phyloP scores from a whole-genome alignment of 2,888 invertebrate genomes.

The Acanthopleura granulata region DNA sequence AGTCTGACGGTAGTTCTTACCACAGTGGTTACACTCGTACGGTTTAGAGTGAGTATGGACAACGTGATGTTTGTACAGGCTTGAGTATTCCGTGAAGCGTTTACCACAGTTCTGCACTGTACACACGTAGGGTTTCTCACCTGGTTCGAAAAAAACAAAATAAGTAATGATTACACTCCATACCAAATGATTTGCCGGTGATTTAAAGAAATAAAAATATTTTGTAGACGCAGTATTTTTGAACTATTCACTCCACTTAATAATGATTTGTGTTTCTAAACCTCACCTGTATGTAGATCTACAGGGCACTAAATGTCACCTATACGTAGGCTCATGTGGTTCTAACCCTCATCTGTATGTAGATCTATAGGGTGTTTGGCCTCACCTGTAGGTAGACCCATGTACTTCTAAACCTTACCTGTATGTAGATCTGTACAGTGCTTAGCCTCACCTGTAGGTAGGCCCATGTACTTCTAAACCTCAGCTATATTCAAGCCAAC shows the following conservation, averaged over 20 bases:
- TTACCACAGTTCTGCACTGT: slow-evolving; percentile 76
- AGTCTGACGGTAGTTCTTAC: slow-evolving; percentile 75
- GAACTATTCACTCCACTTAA: not conserved
- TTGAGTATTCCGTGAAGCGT: slow-evolving; percentile 80
- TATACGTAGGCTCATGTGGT: too few species aligned
- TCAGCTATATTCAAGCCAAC: slow-evolving; percentile 77
- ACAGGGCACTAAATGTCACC: too few species aligned
- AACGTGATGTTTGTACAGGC: slow-evolving; percentile 78
- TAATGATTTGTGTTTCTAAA: too few species aligned
- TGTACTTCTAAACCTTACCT: too few species aligned
- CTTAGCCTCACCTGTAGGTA: too few species aligned
- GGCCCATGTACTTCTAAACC: not conserved
- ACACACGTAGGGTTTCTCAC: slow-evolving; percentile 78
- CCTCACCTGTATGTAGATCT: too few species aligned
- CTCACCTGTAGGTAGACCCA: too few species aligned
- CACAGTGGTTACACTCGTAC: slow-evolving; percentile 75
- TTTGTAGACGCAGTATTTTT: too few species aligned
- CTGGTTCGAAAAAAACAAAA: slow-evolving; percentile 43
- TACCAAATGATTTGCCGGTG: not conserved
- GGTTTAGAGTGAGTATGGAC: slow-evolving; percentile 76
- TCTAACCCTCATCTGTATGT: too few species aligned
- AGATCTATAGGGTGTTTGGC: too few species aligned
- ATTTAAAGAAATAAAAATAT: too few species aligned
- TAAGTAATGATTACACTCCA: not conserved
- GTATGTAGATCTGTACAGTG: too few species aligned